phyloP scores from a whole-genome alignment of 2,113 vertebrate genomes.

The Ophiodon elongatus region DNA sequence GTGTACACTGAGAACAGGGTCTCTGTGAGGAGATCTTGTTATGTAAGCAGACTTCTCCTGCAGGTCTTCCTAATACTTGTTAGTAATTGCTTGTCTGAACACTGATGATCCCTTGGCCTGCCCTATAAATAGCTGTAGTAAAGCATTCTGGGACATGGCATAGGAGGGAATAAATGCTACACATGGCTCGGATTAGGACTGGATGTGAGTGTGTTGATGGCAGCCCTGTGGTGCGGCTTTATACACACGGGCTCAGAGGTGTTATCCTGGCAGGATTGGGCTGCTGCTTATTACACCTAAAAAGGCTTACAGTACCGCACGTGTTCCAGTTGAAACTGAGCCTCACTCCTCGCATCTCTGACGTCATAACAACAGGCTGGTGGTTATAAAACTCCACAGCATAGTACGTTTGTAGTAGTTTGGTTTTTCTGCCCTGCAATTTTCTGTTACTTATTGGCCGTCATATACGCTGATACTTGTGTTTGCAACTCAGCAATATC shows the following conservation, averaged over 20 bases:
- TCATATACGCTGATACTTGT: not conserved
- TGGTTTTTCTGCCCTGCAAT: not conserved
- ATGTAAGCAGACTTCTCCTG: conserved; percentile 56
- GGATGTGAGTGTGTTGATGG: conserved; percentile 47
- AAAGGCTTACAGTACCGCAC: conserved; percentile 43
- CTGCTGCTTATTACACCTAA: conserved; percentile 57
- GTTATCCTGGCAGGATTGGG: conserved; percentile 37
- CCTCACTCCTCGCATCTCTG: not conserved
- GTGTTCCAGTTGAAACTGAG: conserved; percentile 43
- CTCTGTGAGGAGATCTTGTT: conserved; percentile 28
- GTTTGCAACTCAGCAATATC: not conserved
- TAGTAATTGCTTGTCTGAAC: conserved; percentile 33
- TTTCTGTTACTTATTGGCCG: not conserved
- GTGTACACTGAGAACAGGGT: not conserved
- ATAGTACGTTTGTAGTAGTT: not conserved
- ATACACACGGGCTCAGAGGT: conserved; percentile 42
- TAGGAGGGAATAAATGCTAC: conserved; percentile 52
- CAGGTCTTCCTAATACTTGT: conserved; percentile 48
- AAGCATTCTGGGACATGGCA: conserved; percentile 24
- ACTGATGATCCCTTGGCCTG: conserved; percentile 24
- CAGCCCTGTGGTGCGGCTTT: not conserved
- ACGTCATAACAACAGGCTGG: conserved; percentile 5
- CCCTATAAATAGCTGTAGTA: conserved; percentile 80
- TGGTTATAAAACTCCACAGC: not conserved
- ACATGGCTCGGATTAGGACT: conserved; percentile 70